phyloP scores from a whole-genome alignment of 2,797 vertebrate species.

The Liasis olivaceus region DNA sequence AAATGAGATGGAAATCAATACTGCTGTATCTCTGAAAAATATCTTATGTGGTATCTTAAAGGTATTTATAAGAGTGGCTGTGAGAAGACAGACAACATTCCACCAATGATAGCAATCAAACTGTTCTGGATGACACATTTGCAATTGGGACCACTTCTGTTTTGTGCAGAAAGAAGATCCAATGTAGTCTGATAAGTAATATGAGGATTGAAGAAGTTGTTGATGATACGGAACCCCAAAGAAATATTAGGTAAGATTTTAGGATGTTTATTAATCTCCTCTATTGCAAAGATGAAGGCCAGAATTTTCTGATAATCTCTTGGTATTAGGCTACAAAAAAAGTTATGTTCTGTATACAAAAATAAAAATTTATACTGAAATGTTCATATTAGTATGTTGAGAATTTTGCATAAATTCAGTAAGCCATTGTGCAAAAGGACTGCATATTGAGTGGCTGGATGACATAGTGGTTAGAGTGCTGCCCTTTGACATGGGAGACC shows the following conservation, averaged over 20 bases:
- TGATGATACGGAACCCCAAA: not conserved
- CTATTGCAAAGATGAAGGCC: no score
- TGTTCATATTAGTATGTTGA: no score
- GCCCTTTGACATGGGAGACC: no score
- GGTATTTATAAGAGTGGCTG: not conserved
- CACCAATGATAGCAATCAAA: not conserved
- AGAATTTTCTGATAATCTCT: not conserved
- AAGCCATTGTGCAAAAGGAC: no score
- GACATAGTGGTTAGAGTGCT: no score
- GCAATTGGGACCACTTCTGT: not conserved
- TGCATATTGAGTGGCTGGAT: no score
- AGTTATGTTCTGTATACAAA: no score
- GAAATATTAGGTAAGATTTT: not conserved
- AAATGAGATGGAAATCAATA: no score
- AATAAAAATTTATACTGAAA: no score
- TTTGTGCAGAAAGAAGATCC: not conserved
- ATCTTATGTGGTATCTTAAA: not conserved
- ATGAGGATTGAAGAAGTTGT: not conserved
- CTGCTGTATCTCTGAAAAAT: not conserved
- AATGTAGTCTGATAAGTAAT: not conserved
- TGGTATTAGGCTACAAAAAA: not conserved
- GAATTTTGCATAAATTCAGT: no score
- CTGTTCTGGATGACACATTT: not conserved
- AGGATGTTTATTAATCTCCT: not conserved
- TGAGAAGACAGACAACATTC: not conserved